Base-by-base conservation (phyloP, 1,140 invertebrate genomes). In the Colletes latitarsis region DNA sequence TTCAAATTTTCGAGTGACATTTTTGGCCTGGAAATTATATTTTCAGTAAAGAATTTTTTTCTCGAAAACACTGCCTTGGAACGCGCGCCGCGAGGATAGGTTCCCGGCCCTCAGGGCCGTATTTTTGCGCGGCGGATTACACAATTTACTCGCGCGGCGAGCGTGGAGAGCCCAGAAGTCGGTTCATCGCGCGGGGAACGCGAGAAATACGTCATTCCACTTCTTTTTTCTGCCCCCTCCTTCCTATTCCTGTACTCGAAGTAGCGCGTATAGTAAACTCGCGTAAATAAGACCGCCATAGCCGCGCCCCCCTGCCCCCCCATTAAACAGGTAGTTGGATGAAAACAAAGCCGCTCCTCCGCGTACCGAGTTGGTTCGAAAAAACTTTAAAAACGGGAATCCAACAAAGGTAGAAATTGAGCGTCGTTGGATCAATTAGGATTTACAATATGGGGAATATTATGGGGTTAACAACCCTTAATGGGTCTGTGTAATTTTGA, bases 121-220 rank as follows among this genome's bases (percentile, higher is more conserved):
- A 39, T 62, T 77, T 77, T 70, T 52, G 67, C 67, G 41, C 49
- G 41, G 39, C 76, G 46, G 46, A 78, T 64, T 60, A 39, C 69
- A 52, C 52, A 67, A 80, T 80, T 80, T 75, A 68, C 63, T 41
- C 53, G 21, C 49, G 63, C 63, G 67, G 30, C 41, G 41, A 67
- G 71, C 78, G 63, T 67, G 67, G 63, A 75, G 67, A 75, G 72
- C 19, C 63, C 46, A 67, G 52, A 80, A 80, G 71, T 67, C 72
- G 78, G 70, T 80, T 68, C 78, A 68, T 80, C 78, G 78, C 78
- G 63, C 71, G 52, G 21, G 30, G 72, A 66, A 80, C 72, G 63
- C 60, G 71, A 80, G 71, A 80, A 75, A 75, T 80, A 80, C 71
- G 53, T 58, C 63, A 81, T 77, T 81, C 79, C 63, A 41, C 46